Evolutionary conservation across 2,113 vertebrate genomes (phyloP), one percentile per base, ranked within the genome.

Genomic region (Zosterops pallidus): DNA sequence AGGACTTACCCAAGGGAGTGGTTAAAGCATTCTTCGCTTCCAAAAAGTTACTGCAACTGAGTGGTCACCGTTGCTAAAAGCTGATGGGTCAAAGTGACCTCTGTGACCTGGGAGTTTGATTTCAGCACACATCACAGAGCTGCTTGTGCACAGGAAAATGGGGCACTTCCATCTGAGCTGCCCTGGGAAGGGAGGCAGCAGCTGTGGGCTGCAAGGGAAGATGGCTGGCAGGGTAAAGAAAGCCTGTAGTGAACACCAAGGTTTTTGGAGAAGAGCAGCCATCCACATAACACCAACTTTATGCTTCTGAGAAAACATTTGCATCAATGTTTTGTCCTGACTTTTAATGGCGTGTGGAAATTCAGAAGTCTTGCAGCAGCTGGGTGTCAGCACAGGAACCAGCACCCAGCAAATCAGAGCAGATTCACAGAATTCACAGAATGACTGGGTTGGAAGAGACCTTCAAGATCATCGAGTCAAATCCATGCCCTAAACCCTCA

Each of bases 261-360:
- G 4, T 25, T 83, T 85, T 56, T 1, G 2, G 55, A 65, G 31
- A 19, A n/a, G 42, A 55, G 22, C 13, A 77, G 33, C 14, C 41
- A 39, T 46, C 25, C 31, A 17, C 0, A 0, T 24, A 22, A 26
- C 21, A 2, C 22, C 33, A 14, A 39, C 33, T 52, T 41, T 17
- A 12, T n/a, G 29, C 18, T 57, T 44, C 71, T 56, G 29, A 23
- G 44, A 69, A 24, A 37, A 42, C 1, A 0, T 37, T 80, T 63
- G 42, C n/a, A 37, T 41, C 12, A 5, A n/a, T 3, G 0, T 53
- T 86, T 80, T 78, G 28, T 68, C 44, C 33, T 35, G 25, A 23
- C 42, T 82, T 80, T 21, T 44, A 59, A 44, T 9, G 29, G 13
- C 4, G 0, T 11, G 5, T 60, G 44, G 67, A 33, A 90, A 79